Conservation (phyloP, 2,888 invertebrate genomes). For the Torymus auratus region DNA sequence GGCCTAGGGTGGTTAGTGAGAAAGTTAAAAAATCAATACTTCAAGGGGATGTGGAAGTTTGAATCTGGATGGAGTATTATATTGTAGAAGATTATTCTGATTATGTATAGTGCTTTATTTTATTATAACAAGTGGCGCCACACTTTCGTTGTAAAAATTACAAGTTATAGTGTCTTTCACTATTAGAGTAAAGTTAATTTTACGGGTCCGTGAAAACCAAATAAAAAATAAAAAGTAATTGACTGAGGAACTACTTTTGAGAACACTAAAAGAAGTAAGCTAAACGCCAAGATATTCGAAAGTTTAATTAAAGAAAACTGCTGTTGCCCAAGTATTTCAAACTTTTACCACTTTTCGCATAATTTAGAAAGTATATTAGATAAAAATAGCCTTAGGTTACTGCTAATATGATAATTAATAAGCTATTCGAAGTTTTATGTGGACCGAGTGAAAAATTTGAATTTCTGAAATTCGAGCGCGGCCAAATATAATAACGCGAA, state of each 20-base stretch:
- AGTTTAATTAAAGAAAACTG: slow-evolving; percentile 14
- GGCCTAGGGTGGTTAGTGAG: background rate
- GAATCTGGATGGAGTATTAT: too few relatives aligned
- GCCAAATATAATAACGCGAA: background rate
- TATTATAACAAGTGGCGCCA: too few relatives aligned
- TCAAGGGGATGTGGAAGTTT: background rate
- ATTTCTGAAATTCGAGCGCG: slow-evolving; percentile 12
- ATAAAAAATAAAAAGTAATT: too few relatives aligned
- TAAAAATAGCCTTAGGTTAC: background rate
- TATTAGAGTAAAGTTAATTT: too few relatives aligned
- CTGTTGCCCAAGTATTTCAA: background rate
- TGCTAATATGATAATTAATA: background rate
- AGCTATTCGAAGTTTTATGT: background rate
- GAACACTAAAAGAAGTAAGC: too few relatives aligned
- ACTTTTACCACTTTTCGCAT: background rate
- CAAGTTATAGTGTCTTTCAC: too few relatives aligned
- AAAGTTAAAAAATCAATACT: slow-evolving; percentile 2
- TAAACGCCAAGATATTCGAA: background rate
- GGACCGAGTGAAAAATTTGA: background rate
- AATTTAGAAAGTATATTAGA: slow-evolving; percentile 34
- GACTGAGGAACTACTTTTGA: too few relatives aligned
- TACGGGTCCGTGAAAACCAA: too few relatives aligned
- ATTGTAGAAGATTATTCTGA: background rate
- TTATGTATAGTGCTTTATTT: background rate
- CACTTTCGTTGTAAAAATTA: too few relatives aligned